Evolutionary conservation across 2,888 invertebrate genomes (phyloP), one percentile per base, ranked within the genome.

Genomic region (Tenthredo livida): DNA sequence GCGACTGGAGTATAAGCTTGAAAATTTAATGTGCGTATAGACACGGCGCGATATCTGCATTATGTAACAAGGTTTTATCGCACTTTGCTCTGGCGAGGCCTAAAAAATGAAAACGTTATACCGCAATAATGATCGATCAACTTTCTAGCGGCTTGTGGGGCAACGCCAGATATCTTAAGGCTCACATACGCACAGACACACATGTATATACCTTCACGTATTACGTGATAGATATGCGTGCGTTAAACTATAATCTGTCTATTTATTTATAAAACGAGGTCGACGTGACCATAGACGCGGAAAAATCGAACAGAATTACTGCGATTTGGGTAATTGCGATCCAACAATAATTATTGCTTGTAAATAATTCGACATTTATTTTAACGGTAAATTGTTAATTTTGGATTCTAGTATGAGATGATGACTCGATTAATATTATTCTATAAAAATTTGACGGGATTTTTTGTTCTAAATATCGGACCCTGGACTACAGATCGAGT

Each of bases 101-200:
- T n/a, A 77, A 50, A 77, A 77, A 77, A 77, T 77, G 77, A 77
- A 77, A 77, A 77, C 77, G 50, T 77, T 77, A 50, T 77, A 54
- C 77, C 47, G 77, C 77, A 77, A 77, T 50, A 54, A 77, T 77
- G 17, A 54, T 77, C 77, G 77, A 77, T 77, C 77, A 77, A 77
- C 77, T 77, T 77, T 77, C 77, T 77, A 77, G 67, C 54, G 12
- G 17, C 50, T 77, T 54, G 54, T 77, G 77, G 33, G 33, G 77
- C 54, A 77, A 77, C 75, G 15, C n/a, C 33, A 54, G 54, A 77
- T 77, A 50, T 50, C 77, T 40, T n/a, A 29, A 50, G 77, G 33
- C 77, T 54, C 40, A 33, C 54, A 54, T 4, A 25, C 10, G 17
- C 17, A 37, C 17, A 33, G 1, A 15, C 29, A 25, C 33, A 15